A percentile compares a stretch with the other conserved stretches of the same genome.
Evolutionary conservation across 2,888 invertebrate genomes (phyloP).

Genomic region (Callyntrura sp.): DNA sequence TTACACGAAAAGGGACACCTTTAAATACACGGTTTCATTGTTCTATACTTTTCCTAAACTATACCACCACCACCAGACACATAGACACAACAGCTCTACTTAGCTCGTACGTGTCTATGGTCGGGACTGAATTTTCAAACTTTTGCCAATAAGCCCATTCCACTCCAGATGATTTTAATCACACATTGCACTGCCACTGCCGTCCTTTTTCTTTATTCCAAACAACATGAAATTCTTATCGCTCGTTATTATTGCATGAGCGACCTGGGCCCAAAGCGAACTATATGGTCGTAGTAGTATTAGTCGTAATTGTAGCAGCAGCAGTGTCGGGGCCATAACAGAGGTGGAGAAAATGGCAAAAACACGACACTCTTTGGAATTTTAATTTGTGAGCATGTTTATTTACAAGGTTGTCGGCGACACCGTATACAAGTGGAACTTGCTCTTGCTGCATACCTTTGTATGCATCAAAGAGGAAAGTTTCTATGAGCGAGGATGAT

Average conservation of each 20-base stretch:
- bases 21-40: too few relatives aligned
- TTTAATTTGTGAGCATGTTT: constrained; percentile 60
- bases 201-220: not conserved
- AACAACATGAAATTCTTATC: constrained; percentile 40
- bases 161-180: constrained; percentile 34
- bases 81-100: not conserved
- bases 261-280: not conserved
- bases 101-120: constrained; percentile 50
- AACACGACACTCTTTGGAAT: constrained; percentile 59
- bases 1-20: too few relatives aligned
- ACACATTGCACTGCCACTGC: not conserved
- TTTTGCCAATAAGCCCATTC: constrained; percentile 34
- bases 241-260: not conserved
- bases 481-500: constrained; percentile 7
- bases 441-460: not conserved
- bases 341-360: constrained; percentile 16
- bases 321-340: not conserved
- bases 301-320: not conserved
- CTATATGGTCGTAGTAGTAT: not conserved
- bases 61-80: not conserved
- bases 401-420: constrained; percentile 1
- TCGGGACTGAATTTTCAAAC: constrained; percentile 42
- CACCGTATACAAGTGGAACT: not conserved
- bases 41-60: not conserved
- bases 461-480: not conserved